phyloP scores from a whole-genome alignment of 2,113 vertebrate species.

The Puma concolor region DNA sequence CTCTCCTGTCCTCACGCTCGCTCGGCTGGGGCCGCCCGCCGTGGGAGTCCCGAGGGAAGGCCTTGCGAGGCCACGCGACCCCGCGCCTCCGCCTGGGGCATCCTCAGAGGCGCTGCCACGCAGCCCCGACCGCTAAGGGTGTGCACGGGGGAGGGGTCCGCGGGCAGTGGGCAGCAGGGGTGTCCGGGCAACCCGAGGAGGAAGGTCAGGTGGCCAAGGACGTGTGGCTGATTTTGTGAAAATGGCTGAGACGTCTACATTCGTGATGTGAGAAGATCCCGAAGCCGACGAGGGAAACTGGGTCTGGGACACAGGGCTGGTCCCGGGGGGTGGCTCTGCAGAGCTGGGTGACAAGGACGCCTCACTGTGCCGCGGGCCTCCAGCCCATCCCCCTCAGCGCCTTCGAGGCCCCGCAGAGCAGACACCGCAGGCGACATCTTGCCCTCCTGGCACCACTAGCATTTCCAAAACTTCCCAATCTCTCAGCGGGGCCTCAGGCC shows the following conservation, averaged over 20 bases:
- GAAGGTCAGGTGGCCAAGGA: background rate
- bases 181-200: no score
- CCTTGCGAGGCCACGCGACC: background rate
- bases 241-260: background rate
- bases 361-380: background rate
- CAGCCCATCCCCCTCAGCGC: no score
- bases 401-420: no score
- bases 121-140: background rate
- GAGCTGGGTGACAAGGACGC: background rate
- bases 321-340: background rate
- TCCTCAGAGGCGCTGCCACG: no score
- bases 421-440: no score
- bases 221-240: background rate
- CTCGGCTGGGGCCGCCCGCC: background rate
- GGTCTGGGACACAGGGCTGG: background rate
- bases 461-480: background rate
- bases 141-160: background rate
- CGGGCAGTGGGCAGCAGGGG: no score
- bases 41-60: background rate
- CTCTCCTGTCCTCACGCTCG: background rate
- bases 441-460: accelerated
- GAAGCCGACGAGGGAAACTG: no score
- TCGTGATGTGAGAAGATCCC: background rate
- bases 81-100: accelerated
- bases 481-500: background rate